A percentile compares a stretch with the other conserved stretches of the same genome.
Conservation (phyloP, 2,113 vertebrate genomes). For the Mystacornis crossleyi region DNA sequence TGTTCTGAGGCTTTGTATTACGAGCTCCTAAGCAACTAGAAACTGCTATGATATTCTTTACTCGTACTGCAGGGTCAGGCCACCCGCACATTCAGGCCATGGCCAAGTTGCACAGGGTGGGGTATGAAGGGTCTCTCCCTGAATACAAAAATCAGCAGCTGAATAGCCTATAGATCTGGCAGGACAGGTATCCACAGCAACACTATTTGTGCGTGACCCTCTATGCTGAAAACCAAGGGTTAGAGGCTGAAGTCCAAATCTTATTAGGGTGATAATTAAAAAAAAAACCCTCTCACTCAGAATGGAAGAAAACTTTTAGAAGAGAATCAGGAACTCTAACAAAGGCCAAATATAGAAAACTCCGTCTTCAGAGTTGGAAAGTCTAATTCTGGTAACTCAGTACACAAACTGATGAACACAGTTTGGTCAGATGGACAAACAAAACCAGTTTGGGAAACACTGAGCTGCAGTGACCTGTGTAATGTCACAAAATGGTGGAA, state of each 20-base stretch:
- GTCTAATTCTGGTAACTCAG: not conserved
- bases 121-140: not conserved
- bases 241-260: not conserved
- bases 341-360: not conserved
- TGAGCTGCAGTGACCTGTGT: not conserved
- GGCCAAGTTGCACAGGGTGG: not conserved
- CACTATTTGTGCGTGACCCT: not conserved
- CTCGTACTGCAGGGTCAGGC: not conserved
- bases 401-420: accelerated
- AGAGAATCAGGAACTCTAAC: not conserved
- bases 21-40: not conserved
- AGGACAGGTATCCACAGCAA: not conserved
- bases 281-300: not conserved
- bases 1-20: not conserved
- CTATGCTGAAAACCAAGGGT: not conserved
- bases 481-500: not conserved
- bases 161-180: not conserved
- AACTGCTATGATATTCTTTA: not conserved
- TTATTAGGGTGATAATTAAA: not conserved
- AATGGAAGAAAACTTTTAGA: not conserved
- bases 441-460: not conserved
- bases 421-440: not conserved
- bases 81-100: not conserved
- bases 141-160: not conserved
- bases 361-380: not conserved